Evolutionary conservation across 2,113 vertebrate species (phyloP).

Genomic region (Oncorhynchus masou): DNA sequence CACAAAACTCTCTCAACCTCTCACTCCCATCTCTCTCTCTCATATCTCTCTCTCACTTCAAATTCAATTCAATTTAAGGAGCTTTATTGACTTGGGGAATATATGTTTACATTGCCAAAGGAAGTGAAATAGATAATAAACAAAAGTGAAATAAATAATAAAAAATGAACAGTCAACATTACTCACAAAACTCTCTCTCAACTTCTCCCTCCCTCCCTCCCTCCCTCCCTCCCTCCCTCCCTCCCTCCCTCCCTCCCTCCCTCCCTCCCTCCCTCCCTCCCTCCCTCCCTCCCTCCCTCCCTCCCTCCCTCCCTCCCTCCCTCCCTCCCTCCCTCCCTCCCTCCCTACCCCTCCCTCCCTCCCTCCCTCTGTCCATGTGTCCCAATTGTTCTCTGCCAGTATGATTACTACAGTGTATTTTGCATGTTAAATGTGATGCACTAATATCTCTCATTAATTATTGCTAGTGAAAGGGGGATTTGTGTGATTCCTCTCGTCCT

Average conservation of each 20-base stretch:
- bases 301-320: neutral
- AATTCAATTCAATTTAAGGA: too few relatives aligned
- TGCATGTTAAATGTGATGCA: constrained; percentile 22
- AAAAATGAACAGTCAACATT: too few relatives aligned
- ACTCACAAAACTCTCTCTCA: too few relatives aligned
- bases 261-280: too few relatives aligned
- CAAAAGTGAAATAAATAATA: too few relatives aligned
- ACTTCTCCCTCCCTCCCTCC: neutral
- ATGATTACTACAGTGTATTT: constrained; percentile 23
- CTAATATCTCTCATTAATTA: constrained; percentile 28
- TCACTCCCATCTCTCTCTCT: too few relatives aligned
- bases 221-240: neutral
- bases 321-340: neutral
- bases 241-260: neutral
- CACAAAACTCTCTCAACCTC: too few relatives aligned
- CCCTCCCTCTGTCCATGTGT: constrained; percentile 7
- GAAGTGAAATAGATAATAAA: too few relatives aligned
- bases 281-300: neutral
- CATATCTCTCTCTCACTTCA: too few relatives aligned
- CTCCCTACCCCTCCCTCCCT: neutral
- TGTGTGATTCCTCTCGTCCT: too few relatives aligned
- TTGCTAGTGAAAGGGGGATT: constrained; percentile 4
- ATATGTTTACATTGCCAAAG: too few relatives aligned
- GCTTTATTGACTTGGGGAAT: too few relatives aligned
- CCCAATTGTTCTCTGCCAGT: constrained; percentile 21